Base-by-base conservation (phyloP, 2,888 invertebrate species). In the Vannuccia rotundouncinata region DNA sequence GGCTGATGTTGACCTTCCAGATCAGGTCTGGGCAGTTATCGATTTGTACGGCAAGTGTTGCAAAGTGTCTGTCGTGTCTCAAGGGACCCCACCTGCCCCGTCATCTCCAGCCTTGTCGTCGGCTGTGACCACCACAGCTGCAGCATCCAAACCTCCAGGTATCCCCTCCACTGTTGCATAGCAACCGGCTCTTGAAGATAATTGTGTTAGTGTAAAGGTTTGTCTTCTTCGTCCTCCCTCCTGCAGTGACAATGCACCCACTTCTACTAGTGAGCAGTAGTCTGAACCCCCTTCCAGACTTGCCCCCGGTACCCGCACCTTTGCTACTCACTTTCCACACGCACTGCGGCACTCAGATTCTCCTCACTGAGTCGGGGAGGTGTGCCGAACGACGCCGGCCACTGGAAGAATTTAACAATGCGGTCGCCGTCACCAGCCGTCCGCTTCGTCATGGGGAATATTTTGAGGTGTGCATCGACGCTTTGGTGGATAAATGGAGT, bases 391-490 rank as follows among this genome's bases (percentile, higher is more conserved):
- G 95, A 59, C 93, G 94, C 17, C 92, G 94, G 83, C 93, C 95
- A 1, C 91, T 93, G 82, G 94, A 93, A 0, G 95, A 95, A 90
- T 96, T 95, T 88, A 95, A 95, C 86, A 94, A 95, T 86, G 95
- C 95, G 0, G 94, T 96, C 82, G 92, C 95, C 0, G 93, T 95
- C 86, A 94, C 94, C 81, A 94, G 92, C 86, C 90, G 95, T 79
- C 93, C 95, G 0, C 88, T 96, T 76, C 90, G 93, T 27, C 94
- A 95, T 85, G 93, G 93, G 83, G 87, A 88, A 82, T 76, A 87
- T 78, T 88, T 88, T 84, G 87, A 88, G 84, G 95, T 96, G 86
- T 93, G 86, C 0, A 81, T 88, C 13, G 88, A 88, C 82, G 83
- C 85, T 29, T 82, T 88, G 45, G 87, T 88, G 13, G 86, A 87